Percentiles rank a stretch among this genome's conserved stretches.
phyloP scores from a whole-genome alignment of 2,113 vertebrate species.

The Abramis brama region DNA sequence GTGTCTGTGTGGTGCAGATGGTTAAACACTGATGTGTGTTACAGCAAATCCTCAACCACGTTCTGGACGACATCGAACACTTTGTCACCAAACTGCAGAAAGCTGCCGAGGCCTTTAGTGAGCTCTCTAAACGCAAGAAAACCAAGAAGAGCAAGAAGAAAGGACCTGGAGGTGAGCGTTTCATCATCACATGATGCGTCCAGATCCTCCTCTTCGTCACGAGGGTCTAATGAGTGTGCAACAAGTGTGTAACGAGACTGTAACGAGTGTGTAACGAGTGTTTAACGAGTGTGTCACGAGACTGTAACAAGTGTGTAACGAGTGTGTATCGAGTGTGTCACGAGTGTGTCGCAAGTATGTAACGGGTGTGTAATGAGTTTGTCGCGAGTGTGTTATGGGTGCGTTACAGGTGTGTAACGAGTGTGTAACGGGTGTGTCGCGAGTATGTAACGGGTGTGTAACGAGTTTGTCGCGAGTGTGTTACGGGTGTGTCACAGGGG shows the following conservation, averaged over 20 bases:
- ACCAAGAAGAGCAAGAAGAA: slow-evolving; percentile 90
- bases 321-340: too few relatives aligned
- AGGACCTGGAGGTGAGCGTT: slow-evolving; percentile 86
- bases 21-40: background rate
- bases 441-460: rapidly evolving
- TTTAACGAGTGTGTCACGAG: too few relatives aligned
- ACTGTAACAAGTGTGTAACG: too few relatives aligned
- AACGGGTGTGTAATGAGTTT: too few relatives aligned
- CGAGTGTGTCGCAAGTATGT: too few relatives aligned
- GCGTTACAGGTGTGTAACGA: too few relatives aligned
- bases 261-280: too few relatives aligned
- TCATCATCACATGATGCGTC: background rate
- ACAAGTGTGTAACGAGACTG: background rate
- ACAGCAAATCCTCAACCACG: slow-evolving; percentile 97
- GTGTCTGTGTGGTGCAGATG: background rate
- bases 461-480: too few relatives aligned
- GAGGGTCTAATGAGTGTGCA: too few relatives aligned
- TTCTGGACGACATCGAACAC: slow-evolving; percentile 96
- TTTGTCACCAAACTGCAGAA: slow-evolving; percentile 96
- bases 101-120: slow-evolving; percentile 88
- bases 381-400: too few relatives aligned
- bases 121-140: slow-evolving; percentile 91
- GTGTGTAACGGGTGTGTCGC: too few relatives aligned
- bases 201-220: background rate
- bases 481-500: too few relatives aligned